phyloP scores from a whole-genome alignment of 2,888 invertebrate genomes.

The Trichopoda pennipes region DNA sequence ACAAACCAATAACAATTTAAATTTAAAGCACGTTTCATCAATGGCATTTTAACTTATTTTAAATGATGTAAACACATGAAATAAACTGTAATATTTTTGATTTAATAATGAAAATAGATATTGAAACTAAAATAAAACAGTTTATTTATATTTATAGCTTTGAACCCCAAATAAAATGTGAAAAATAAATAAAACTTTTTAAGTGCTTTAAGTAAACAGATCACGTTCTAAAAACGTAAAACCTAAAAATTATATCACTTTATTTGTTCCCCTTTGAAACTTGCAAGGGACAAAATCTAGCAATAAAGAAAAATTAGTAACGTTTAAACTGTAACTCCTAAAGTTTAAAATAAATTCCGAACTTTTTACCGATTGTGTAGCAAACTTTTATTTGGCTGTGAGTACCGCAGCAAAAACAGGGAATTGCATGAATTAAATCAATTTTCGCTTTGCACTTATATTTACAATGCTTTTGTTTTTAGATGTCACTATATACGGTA shows the following conservation, averaged over 20 bases:
- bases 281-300: constrained; percentile 22
- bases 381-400: constrained; percentile 10
- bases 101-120: neutral
- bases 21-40: constrained; percentile 27
- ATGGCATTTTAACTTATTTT: constrained; percentile 41
- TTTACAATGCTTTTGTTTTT: too few species aligned
- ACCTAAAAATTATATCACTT: constrained; percentile 27
- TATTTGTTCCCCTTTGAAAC: constrained; percentile 17
- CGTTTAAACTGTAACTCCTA: constrained; percentile 52
- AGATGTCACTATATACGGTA: too few species aligned
- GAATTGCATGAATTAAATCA: too few species aligned
- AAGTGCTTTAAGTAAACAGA: constrained; percentile 49
- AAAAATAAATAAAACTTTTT: constrained; percentile 15
- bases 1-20: neutral
- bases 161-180: constrained; percentile 1
- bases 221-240: constrained; percentile 49
- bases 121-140: neutral
- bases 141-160: neutral
- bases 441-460: too few species aligned
- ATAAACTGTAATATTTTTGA: neutral
- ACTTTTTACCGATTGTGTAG: constrained; percentile 54
- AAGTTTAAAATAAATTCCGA: constrained; percentile 58
- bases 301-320: constrained; percentile 48
- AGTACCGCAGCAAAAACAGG: neutral
- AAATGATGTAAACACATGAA: constrained; percentile 26